These are phyloP conservation scores for Falcunculus frontatus DNA, from an alignment of 2,113 vertebrate genomes.

Conservation along the genomic window DNA sequence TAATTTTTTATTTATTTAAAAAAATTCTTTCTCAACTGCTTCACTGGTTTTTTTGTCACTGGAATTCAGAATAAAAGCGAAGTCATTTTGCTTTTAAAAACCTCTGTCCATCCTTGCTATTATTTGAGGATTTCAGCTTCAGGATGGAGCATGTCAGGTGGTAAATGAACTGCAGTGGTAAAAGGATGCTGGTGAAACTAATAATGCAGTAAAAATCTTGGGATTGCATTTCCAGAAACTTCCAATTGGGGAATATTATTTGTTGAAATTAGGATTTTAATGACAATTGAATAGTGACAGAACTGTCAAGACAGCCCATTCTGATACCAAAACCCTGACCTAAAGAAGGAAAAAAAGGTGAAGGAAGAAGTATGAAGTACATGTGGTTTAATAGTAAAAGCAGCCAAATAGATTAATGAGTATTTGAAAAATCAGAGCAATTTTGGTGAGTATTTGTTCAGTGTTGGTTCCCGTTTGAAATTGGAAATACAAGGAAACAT, in stretches of 20 bases:
- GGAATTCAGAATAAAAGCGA: not conserved
- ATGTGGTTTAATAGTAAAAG: not conserved
- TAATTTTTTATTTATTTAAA: not conserved
- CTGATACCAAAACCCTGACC: not conserved
- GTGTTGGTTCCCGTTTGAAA: not conserved
- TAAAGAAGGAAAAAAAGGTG: not conserved
- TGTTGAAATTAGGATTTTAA: not conserved
- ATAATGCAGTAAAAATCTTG: not conserved
- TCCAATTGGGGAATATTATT: not conserved
- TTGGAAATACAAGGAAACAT: not conserved
- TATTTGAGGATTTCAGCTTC: not conserved
- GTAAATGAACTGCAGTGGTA: not conserved
- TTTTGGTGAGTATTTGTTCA: not conserved
- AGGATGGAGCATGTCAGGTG: not conserved
- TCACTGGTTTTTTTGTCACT: not conserved
- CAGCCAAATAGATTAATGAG: not conserved
- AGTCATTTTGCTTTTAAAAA: not conserved
- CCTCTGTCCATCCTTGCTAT: fast-evolving
- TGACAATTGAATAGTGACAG: not conserved
- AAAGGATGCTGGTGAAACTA: not conserved
- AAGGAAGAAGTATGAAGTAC: not conserved
- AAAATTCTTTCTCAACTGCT: not conserved
- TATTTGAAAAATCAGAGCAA: not conserved
- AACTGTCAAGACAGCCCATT: not conserved
- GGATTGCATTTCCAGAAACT: not conserved